phyloP scores from a whole-genome alignment of 2,113 vertebrate species.

The Accipiter cooperii region DNA sequence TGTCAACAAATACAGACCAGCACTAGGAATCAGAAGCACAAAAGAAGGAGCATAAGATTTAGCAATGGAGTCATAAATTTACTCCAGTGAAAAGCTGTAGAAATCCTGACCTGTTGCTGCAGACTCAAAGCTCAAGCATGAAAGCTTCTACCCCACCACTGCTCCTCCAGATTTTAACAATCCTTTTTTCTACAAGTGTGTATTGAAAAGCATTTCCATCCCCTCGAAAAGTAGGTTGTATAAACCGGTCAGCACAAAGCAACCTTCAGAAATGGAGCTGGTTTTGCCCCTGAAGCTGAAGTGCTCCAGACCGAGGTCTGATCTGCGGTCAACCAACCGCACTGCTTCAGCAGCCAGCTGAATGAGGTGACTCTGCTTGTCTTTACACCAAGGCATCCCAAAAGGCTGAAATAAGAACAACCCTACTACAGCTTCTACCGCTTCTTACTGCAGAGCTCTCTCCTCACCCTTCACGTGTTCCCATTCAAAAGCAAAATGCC shows the following conservation, averaged over 20 bases:
- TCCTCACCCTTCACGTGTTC: background rate
- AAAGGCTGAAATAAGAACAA: background rate
- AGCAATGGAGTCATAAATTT: background rate
- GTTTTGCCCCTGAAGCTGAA: background rate
- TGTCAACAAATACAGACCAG: background rate
- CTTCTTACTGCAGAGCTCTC: background rate
- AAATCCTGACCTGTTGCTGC: background rate
- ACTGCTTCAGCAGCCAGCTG: background rate
- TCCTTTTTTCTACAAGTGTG: background rate
- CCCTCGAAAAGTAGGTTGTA: background rate
- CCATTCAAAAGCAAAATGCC: background rate
- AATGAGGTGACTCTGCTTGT: background rate
- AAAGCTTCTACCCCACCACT: background rate
- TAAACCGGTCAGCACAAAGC: background rate
- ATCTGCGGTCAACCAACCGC: fast-evolving
- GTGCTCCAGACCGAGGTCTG: background rate
- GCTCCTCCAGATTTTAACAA: background rate
- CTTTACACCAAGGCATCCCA: background rate
- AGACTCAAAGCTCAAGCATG: background rate
- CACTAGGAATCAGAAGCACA: background rate
- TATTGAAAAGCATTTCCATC: background rate
- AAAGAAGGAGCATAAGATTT: background rate
- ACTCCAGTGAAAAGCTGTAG: background rate
- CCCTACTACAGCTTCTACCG: background rate
- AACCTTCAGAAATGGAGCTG: background rate